phyloP scores from a whole-genome alignment of 2,797 vertebrate genomes.

The Acropternis orthonyx region DNA sequence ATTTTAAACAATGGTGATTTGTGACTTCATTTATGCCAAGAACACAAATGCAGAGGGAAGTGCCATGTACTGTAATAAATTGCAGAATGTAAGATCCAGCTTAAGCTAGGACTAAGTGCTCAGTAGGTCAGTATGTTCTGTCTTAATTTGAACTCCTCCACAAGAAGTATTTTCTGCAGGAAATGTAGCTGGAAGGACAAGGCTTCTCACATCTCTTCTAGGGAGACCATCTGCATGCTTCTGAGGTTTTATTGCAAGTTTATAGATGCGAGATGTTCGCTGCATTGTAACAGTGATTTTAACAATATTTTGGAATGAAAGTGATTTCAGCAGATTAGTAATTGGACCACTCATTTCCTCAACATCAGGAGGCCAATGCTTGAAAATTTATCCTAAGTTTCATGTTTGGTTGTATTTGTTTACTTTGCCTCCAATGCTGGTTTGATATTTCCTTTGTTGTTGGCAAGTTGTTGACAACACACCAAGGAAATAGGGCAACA shows the following conservation, averaged over 20 bases:
- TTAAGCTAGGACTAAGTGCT: neutral
- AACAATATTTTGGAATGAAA: constrained; percentile 3
- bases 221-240: neutral
- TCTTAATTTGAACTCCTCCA: constrained; percentile 41
- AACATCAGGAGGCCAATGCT: neutral
- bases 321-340: neutral
- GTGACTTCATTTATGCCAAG: constrained; percentile 39
- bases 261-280: neutral
- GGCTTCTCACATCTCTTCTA: neutral
- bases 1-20: constrained; percentile 40
- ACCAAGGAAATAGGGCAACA: neutral
- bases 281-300: neutral
- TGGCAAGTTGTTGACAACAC: neutral
- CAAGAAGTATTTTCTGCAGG: neutral
- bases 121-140: neutral
- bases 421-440: neutral
- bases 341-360: neutral
- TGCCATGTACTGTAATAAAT: constrained; percentile 6
- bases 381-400: neutral
- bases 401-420: neutral
- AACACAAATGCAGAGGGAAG: neutral
- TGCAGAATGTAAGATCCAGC: neutral
- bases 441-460: neutral
- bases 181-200: constrained; percentile 6
- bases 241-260: neutral